A percentile compares a stretch with the other conserved stretches of the same genome.
These are phyloP conservation scores for Triops cancriformis DNA, from an alignment of 1,140 invertebrate genomes.

Conservation along the genomic window DNA sequence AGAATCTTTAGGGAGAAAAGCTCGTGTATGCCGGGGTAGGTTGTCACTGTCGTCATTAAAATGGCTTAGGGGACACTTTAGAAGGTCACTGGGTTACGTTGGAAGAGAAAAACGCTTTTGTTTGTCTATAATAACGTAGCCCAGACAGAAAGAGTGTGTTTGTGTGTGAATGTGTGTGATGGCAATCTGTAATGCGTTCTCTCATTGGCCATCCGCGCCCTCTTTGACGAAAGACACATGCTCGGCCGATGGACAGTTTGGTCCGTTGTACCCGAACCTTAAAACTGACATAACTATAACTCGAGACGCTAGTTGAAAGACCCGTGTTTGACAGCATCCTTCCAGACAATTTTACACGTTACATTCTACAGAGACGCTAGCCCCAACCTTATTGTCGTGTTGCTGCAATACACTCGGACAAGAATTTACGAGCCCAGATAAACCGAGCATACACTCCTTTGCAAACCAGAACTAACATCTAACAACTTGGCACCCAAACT, in stretches of 20 bases:
- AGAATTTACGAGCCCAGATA: too few relatives aligned
- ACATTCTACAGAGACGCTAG: background rate
- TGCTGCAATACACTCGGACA: background rate
- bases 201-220: background rate
- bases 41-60: background rate
- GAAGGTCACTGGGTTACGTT: background rate
- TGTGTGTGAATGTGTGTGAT: too few relatives aligned
- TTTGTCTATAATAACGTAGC: background rate
- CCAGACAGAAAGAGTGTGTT: background rate
- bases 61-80: background rate
- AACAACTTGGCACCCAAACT: too few relatives aligned
- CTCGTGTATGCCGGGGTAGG: background rate
- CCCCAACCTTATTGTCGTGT: background rate
- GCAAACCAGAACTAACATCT: too few relatives aligned
- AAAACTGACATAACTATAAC: background rate
- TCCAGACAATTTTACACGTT: background rate
- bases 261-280: background rate
- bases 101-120: conserved; percentile 5
- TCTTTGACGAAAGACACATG: conserved; percentile 4
- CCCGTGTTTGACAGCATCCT: conserved; percentile 1
- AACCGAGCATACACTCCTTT: too few relatives aligned
- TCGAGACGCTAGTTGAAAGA: background rate
- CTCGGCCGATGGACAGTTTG: background rate
- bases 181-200: too few relatives aligned
- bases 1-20: background rate